These are phyloP conservation scores for Tineola bisselliella DNA, from an alignment of 2,888 invertebrate species.

Conservation along the genomic window DNA sequence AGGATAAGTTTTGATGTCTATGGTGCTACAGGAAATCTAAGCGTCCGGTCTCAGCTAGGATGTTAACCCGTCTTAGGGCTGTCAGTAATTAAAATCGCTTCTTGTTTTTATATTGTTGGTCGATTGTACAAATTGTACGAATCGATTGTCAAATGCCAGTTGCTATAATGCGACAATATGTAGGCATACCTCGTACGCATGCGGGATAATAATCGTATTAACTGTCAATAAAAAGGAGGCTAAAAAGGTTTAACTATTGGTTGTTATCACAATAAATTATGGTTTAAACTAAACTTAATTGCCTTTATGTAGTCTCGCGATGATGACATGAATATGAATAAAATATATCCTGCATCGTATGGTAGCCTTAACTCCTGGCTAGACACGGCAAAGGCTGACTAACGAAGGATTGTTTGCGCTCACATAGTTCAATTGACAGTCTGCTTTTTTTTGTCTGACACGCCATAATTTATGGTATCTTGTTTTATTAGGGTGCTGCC, in stretches of 20 bases:
- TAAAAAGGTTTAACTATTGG: too few relatives aligned
- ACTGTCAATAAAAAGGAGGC: too few relatives aligned
- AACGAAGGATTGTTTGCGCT: constrained; percentile 4
- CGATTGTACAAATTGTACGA: too few relatives aligned
- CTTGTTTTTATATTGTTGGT: too few relatives aligned
- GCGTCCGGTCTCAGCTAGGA: constrained; percentile 58
- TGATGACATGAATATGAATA: too few relatives aligned
- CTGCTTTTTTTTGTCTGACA: constrained; percentile 7
- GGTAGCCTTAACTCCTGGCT: neutral
- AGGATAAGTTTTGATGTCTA: neutral
- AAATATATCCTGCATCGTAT: neutral
- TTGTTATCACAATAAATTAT: too few relatives aligned
- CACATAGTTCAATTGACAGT: neutral
- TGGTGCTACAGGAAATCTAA: constrained; percentile 51
- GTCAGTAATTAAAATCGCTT: neutral
- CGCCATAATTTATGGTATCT: neutral
- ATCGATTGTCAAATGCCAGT: too few relatives aligned
- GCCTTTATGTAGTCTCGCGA: too few relatives aligned
- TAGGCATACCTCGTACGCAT: too few relatives aligned
- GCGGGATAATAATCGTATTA: too few relatives aligned
- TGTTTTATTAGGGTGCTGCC: neutral
- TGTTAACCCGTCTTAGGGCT: constrained; percentile 46
- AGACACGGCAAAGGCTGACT: neutral
- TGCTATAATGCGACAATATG: too few relatives aligned
- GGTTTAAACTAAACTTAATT: too few relatives aligned